phyloP scores from a whole-genome alignment of 2,113 vertebrate genomes.

The Scartelaos histophorus region DNA sequence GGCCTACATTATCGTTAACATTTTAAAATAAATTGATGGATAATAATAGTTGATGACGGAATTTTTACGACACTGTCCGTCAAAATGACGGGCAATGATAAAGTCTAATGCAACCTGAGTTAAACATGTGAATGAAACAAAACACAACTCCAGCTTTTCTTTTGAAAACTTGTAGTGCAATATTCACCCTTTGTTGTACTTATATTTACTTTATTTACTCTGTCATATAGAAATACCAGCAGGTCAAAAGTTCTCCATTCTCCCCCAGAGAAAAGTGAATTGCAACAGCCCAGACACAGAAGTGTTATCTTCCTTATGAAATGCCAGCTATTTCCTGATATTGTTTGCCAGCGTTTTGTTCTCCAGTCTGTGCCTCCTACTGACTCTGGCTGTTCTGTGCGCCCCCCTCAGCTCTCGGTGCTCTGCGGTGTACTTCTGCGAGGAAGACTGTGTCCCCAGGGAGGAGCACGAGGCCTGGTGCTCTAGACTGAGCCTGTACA shows the following conservation, averaged over 20 bases:
- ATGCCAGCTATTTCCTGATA: conserved; percentile 13
- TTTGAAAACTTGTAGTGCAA: too few species aligned
- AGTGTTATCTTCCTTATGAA: neutral
- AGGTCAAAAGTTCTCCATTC: neutral
- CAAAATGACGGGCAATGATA: too few species aligned
- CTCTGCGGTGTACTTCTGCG: conserved; percentile 23
- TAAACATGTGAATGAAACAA: too few species aligned
- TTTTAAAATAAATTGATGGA: too few species aligned
- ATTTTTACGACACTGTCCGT: too few species aligned
- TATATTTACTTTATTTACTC: neutral
- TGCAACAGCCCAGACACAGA: neutral
- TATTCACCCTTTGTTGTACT: too few species aligned
- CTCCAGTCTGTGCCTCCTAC: neutral
- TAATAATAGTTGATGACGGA: too few species aligned
- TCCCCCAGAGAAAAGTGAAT: neutral
- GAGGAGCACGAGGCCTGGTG: conserved; percentile 33
- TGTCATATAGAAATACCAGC: neutral
- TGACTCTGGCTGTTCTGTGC: neutral
- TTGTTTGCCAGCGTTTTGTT: conserved; percentile 18
- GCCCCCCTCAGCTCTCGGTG: conserved; percentile 7
- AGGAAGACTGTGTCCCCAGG: conserved; percentile 19
- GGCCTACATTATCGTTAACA: too few species aligned
- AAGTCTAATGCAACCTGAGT: too few species aligned
- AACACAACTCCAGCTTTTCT: too few species aligned
- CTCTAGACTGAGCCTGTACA: conserved; percentile 8